Evolutionary conservation across 1,140 invertebrate species (phyloP), one percentile per base, ranked within the genome.

Genomic region (Nebria ingens): DNA sequence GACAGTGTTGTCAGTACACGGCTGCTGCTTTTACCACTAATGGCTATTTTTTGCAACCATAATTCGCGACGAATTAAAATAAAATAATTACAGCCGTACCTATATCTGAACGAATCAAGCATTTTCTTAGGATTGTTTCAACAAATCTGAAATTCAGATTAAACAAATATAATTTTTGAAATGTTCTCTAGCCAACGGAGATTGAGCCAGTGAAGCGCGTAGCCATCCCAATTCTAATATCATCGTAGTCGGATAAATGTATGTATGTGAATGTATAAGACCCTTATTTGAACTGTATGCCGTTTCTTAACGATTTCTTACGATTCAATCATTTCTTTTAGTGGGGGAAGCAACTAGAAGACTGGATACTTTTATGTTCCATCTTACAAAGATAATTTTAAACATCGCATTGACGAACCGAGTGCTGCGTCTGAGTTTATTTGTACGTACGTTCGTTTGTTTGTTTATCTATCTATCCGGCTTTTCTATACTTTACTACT

Each of bases 81-180:
- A n/a, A n/a, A n/a, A n/a, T n/a, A n/a, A n/a, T n/a, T n/a, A n/a
- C n/a, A n/a, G n/a, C n/a, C n/a, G n/a, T n/a, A n/a, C n/a, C n/a
- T n/a, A n/a, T n/a, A n/a, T n/a, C n/a, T n/a, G n/a, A n/a, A n/a
- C 9, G 17, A 45, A 45, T 45, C 40, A 45, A 45, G 3, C 40
- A 17, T 45, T 45, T 45, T 17, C 40, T 45, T 45, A 12, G 40
- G 9, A 45, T 11, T 45, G 40, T 17, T 45, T 17, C 40, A 45
- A 9, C 9, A 45, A 17, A 62, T 62, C 61, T 62, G 56, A 59
- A 62, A 62, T 62, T 62, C 61, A 62, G 61, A 62, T 62, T 62
- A 62, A 62, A 61, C 61, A 62, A 62, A 62, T 60, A 62, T 59
- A 62, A 62, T 62, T 62, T 62, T 56, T 50, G 55, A 58, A 61